A percentile compares a stretch with the other conserved stretches of the same genome.
These are phyloP conservation scores for Loripinus fragilis DNA, from an alignment of 2,888 invertebrate genomes.

Conservation along the genomic window DNA sequence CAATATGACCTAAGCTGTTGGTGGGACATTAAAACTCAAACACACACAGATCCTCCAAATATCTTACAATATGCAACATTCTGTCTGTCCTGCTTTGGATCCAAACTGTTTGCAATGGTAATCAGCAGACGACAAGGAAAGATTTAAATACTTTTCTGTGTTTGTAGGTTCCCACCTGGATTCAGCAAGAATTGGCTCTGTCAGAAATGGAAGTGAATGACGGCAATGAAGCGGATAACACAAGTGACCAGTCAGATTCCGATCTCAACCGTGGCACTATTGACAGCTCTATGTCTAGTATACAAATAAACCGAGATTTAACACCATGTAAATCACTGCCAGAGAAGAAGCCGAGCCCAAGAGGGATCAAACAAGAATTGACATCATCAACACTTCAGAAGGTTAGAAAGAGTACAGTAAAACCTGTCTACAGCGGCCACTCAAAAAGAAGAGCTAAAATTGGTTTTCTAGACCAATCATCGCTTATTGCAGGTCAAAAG, in stretches of 20 bases:
- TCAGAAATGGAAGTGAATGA: conserved; percentile 64
- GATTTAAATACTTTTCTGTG: too few species aligned
- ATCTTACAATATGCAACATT: too few species aligned
- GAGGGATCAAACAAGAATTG: conserved; percentile 29
- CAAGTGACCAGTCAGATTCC: conserved; percentile 74
- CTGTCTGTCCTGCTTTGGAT: too few species aligned
- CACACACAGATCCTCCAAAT: too few species aligned
- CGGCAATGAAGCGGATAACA: conserved; percentile 77
- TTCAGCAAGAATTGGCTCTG: conserved; percentile 77
- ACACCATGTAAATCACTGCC: conserved; percentile 58
- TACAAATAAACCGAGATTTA: conserved; percentile 77
- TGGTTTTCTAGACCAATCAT: too few species aligned
- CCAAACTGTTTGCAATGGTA: too few species aligned
- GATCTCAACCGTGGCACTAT: conserved; percentile 57
- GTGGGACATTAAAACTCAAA: too few species aligned
- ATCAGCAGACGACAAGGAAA: too few species aligned
- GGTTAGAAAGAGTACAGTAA: neutral
- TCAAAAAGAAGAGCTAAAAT: too few species aligned
- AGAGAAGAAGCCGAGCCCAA: conserved; percentile 44
- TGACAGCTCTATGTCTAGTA: conserved; percentile 79
- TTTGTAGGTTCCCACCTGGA: conserved; percentile 79
- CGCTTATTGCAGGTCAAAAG: too few species aligned
- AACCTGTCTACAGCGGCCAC: too few species aligned
- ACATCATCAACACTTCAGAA: conserved; percentile 9
- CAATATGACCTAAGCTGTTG: too few species aligned